Percentiles rank a stretch among this genome's conserved stretches.
phyloP scores from a whole-genome alignment of 2,113 vertebrate genomes.

The Caretta caretta region DNA sequence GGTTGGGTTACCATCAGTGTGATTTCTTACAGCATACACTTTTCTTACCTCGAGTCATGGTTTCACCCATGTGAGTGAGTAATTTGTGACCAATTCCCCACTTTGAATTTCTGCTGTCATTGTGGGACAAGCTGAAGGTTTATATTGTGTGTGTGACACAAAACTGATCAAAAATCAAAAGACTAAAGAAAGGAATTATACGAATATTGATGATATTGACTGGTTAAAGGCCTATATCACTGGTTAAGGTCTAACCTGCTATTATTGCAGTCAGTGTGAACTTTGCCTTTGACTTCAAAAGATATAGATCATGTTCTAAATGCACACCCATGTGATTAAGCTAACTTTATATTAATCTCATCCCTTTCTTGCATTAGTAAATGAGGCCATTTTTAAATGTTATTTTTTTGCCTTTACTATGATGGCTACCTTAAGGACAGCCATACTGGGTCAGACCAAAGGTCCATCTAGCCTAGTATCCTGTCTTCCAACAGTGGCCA shows the following conservation, averaged over 20 bases:
- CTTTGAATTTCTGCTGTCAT: not conserved
- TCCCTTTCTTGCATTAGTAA: not conserved
- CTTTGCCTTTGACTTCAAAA: not conserved
- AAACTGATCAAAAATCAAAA: not conserved
- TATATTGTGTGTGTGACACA: not conserved
- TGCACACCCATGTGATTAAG: not conserved
- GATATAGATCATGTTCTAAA: not conserved
- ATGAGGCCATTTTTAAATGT: not conserved
- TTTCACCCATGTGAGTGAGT: not conserved
- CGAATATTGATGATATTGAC: not conserved
- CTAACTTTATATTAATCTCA: not conserved
- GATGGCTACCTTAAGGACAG: not conserved
- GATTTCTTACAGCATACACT: rapidly evolving
- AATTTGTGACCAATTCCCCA: not conserved
- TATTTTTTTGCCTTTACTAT: not conserved
- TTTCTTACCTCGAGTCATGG: not conserved
- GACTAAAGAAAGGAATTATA: not conserved
- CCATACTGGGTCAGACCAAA: too few species aligned
- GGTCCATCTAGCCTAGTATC: too few species aligned
- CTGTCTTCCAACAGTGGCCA: too few species aligned
- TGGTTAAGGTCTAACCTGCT: not conserved
- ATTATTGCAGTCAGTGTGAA: not conserved
- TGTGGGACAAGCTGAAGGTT: not conserved
- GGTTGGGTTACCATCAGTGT: not conserved
- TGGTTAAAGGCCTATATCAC: not conserved